Evolutionary conservation across 2,113 vertebrate species (phyloP), one percentile per base, ranked within the genome.

Genomic region (Plotosus lineatus): DNA sequence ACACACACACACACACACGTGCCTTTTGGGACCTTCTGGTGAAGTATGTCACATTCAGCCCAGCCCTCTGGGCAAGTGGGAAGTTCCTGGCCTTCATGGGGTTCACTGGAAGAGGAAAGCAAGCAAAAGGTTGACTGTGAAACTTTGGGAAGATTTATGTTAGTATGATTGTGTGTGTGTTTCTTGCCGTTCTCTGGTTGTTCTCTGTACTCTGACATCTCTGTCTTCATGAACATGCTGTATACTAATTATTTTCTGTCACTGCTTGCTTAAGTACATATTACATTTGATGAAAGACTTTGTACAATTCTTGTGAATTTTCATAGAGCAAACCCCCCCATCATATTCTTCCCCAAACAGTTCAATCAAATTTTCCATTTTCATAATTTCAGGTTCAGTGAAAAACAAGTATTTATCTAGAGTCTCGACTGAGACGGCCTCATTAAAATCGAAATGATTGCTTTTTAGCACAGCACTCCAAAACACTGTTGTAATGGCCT

Each of bases 21-120:
- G 73, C 58, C 63, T 76, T 89, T 55, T 86, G 84, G 87, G 71
- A 85, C 86, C 86, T 83, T 86, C 81, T 86, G 79, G 51, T 51
- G 73, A 77, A 77, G 80, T 79, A 82, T 76, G 65, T 44, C 63
- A 72, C n/a, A 40, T 40, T 79, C 61, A 44, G 55, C 58, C 56
- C 56, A 46, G 28, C 53, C 80, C 40, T 23, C 44, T 60, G 79
- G 77, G 72, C 36, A 78, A n/a, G 75, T 15, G 48, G 51, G 58
- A 74, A 69, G 77, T 78, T 79, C 58, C 61, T 82, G 82, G 76
- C 77, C 72, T 73, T 82, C 53, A 50, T 40, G 77, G 60, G 55
- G 60, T 56, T 82, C 72, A 51, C 53, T 74, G 40, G 15, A 71
- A 40, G 55, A 36, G 50, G 56, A 44, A 12, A 71, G 46, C 42